A percentile compares a stretch with the other conserved stretches of the same genome.
phyloP scores from a whole-genome alignment of 1,140 invertebrate genomes.

The Ceratina australensis region DNA sequence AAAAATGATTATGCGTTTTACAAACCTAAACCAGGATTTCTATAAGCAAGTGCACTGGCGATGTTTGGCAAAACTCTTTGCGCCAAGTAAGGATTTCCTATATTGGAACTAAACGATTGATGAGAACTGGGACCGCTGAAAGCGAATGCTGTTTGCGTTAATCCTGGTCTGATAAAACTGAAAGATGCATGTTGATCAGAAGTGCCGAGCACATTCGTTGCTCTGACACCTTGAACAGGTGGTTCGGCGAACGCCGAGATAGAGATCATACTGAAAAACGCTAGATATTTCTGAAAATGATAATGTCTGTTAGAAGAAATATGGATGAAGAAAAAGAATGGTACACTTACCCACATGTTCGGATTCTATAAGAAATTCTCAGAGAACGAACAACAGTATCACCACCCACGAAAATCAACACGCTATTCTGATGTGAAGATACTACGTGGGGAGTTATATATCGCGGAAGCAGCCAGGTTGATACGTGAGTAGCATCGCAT shows the following conservation, averaged over 20 bases:
- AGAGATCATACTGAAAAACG: conserved; percentile 36
- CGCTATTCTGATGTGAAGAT: conserved; percentile 46
- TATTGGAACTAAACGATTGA: conserved; percentile 71
- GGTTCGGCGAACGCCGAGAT: conserved; percentile 42
- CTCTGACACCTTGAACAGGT: conserved; percentile 60
- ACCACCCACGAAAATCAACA: conserved; percentile 57
- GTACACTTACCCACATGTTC: conserved; percentile 60
- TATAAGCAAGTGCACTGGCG: conserved; percentile 70
- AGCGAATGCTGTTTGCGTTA: conserved; percentile 72
- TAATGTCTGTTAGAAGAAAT: conserved; percentile 25
- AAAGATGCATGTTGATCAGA: conserved; percentile 73
- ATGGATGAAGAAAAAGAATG: neutral
- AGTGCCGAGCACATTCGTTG: conserved; percentile 68
- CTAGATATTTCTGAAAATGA: conserved; percentile 54
- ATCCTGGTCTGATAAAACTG: conserved; percentile 72
- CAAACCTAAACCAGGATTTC: conserved; percentile 71
- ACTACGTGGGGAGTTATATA: conserved; percentile 68
- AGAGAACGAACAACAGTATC: conserved; percentile 37
- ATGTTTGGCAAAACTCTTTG: conserved; percentile 68
- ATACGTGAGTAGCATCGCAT: conserved; percentile 66
- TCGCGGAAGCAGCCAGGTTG: conserved; percentile 61
- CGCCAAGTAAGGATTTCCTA: conserved; percentile 71
- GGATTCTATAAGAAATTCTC: neutral
- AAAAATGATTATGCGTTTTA: neutral
- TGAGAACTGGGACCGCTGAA: conserved; percentile 73